phyloP scores from a whole-genome alignment of 1,140 invertebrate species.

The Leptinotarsa defecta region DNA sequence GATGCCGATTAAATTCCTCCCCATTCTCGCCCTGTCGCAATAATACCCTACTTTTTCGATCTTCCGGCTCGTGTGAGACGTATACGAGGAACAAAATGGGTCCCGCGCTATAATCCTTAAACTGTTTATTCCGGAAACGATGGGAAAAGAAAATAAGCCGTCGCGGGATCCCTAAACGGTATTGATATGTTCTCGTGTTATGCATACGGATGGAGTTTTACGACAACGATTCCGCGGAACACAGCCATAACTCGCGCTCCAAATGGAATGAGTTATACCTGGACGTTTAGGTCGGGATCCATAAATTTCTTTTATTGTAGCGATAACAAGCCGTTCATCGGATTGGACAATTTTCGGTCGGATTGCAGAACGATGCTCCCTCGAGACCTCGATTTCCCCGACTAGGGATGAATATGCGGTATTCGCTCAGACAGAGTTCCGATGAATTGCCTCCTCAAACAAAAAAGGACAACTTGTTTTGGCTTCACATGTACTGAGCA shows the following conservation, averaged over 20 bases:
- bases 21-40: not conserved
- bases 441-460: too few species aligned
- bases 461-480: too few species aligned
- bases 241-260: slow-evolving; percentile 12
- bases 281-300: slow-evolving; percentile 4
- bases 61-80: not conserved
- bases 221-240: slow-evolving; percentile 13
- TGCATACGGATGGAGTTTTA: slow-evolving; percentile 23
- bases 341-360: slow-evolving; percentile 13
- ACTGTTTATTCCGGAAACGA: slow-evolving; percentile 4
- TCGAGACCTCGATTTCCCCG: not conserved
- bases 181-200: slow-evolving; percentile 25
- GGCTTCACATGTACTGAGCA: too few species aligned
- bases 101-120: not conserved
- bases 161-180: slow-evolving; percentile 16
- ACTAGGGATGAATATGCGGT: too few species aligned
- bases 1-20: too few species aligned
- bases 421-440: too few species aligned
- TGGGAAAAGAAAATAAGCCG: slow-evolving; percentile 17
- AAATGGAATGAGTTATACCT: slow-evolving; percentile 25
- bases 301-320: slow-evolving; percentile 19
- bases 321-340: slow-evolving; percentile 19
- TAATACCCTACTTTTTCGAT: not conserved
- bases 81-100: not conserved
- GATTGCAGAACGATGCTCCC: not conserved